Base-by-base conservation (phyloP, 2,113 vertebrate species). In the Lepisosteus osseus region DNA sequence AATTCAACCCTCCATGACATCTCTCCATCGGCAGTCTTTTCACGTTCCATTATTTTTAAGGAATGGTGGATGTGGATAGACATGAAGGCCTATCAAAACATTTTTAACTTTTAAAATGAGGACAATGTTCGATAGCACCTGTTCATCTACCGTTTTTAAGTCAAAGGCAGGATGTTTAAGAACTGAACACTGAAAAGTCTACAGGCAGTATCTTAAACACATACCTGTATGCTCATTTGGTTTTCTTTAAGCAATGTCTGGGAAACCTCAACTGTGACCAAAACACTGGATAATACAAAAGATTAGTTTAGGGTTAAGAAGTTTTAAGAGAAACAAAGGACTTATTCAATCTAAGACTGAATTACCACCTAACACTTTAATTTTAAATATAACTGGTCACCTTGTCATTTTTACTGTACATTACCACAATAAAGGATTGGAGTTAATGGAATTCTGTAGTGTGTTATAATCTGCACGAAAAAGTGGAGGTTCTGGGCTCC, bases 231-330 rank as follows among this genome's bases (percentile, higher is more conserved):
- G 4, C 56, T 59, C 3, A 59, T 59, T 12, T 11, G 56, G 40
- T 66, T 47, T 66, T 44, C 64, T 45, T 66, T 66, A 41, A 66
- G 41, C 13, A 66, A 45, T 13, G 41, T 6, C 64, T 45, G 44
- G 4, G 14, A 45, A 4, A 66, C 47, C 42, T 66, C 9, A 7
- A 5, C 47, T 6, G 9, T 51, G 47, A 9, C 47, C 47, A 51
- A 51, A 51, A 51, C 47, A 9, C 47, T 6, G 47, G 29, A 29
- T 29, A 29, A 29, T 29, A 29, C 29, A 29, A 29, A 29, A 29
- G 29, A 29, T 29, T 29, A 29, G 29, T 1, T 29, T 29, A 29
- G 29, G 29, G 29, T 29, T 29, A 29, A 29, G 29, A 29, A 29
- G 29, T 29, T 29, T 29, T 1, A 29, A 29, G 29, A 29, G 29